A percentile compares a stretch with the other conserved stretches of the same genome.
phyloP scores from a whole-genome alignment of 2,113 vertebrate species.

The Trichechus manatus region DNA sequence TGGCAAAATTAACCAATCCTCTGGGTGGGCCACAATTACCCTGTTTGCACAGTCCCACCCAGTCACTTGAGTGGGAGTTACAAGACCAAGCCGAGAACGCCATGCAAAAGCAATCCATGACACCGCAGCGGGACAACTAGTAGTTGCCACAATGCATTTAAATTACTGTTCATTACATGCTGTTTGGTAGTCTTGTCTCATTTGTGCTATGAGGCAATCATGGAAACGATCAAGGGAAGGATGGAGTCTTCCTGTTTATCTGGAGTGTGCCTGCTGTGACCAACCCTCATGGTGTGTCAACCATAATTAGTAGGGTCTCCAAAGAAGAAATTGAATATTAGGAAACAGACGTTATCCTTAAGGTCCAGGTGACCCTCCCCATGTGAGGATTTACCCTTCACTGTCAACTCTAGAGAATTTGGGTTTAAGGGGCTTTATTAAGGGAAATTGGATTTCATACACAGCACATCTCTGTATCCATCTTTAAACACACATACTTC shows the following conservation, averaged over 20 bases:
- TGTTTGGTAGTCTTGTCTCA: conserved; percentile 9
- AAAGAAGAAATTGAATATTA: background rate
- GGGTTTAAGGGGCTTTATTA: background rate
- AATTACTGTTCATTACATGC: background rate
- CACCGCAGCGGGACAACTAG: background rate
- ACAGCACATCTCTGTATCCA: background rate
- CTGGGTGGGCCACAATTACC: too few relatives aligned
- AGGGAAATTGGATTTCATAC: background rate
- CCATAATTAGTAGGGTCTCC: background rate
- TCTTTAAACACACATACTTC: background rate
- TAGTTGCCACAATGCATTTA: background rate
- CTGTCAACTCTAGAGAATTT: conserved; percentile 50
- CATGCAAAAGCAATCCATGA: too few relatives aligned
- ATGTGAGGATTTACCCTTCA: background rate
- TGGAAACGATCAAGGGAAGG: background rate
- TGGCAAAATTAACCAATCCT: too few relatives aligned
- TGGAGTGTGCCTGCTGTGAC: background rate
- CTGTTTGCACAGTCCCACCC: too few relatives aligned
- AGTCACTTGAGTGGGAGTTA: too few relatives aligned
- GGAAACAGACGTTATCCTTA: background rate
- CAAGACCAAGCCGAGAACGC: too few relatives aligned
- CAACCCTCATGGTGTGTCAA: background rate
- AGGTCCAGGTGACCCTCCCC: background rate
- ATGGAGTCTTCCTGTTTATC: background rate
- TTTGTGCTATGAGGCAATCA: background rate